A percentile compares a stretch with the other conserved stretches of the same genome.
phyloP scores from a whole-genome alignment of 2,888 invertebrate species.

The Amphiduros pacificus region DNA sequence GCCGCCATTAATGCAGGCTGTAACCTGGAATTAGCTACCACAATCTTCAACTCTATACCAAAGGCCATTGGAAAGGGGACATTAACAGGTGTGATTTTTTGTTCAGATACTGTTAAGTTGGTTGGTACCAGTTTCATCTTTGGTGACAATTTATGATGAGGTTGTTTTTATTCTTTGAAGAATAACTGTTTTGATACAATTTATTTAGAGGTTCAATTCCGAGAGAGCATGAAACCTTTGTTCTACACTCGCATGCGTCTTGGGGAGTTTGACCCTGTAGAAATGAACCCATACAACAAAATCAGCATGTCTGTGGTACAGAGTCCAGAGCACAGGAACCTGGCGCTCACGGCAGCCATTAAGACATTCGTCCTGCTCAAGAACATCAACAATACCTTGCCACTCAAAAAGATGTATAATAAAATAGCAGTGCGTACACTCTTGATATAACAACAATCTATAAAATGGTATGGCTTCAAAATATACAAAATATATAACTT shows the following conservation, averaged over 20 bases:
- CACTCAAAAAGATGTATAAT: slow-evolving; percentile 23
- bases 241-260: slow-evolving; percentile 36
- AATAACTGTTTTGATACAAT: background rate
- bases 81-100: background rate
- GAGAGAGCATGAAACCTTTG: slow-evolving; percentile 30
- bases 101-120: no score
- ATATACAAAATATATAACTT: background rate
- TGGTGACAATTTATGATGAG: no score
- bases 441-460: no score
- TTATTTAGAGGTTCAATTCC: background rate
- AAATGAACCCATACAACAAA: slow-evolving; percentile 45
- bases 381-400: slow-evolving; percentile 34
- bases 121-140: no score
- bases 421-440: slow-evolving; percentile 34
- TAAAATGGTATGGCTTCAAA: no score
- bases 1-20: slow-evolving; percentile 30
- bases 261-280: slow-evolving; percentile 36
- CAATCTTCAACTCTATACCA: background rate
- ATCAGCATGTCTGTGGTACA: slow-evolving; percentile 34
- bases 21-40: slow-evolving; percentile 29
- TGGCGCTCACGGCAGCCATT: slow-evolving; percentile 38
- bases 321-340: slow-evolving; percentile 32
- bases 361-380: slow-evolving; percentile 45
- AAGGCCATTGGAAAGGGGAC: background rate
- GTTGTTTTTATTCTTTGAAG: no score